Percentiles rank a stretch among this genome's conserved stretches.
Conservation (phyloP, 2,113 vertebrate genomes). For the Acrocephalus kingi region DNA sequence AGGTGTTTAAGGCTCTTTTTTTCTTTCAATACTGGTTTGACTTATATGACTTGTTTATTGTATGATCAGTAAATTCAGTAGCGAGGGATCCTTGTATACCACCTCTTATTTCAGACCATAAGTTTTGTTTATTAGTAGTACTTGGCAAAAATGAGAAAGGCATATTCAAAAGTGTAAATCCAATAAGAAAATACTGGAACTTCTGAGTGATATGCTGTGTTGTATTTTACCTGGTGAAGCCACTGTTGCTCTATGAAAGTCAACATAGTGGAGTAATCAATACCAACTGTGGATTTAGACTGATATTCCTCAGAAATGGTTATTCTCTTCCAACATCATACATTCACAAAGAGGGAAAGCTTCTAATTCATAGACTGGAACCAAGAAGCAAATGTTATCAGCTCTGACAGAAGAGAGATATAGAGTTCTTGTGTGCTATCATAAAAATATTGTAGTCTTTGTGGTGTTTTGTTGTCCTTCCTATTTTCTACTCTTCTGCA, state of each 20-base stretch:
- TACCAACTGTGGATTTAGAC: not conserved
- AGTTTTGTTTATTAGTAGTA: not conserved
- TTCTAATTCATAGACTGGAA: not conserved
- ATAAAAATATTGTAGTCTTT: not conserved
- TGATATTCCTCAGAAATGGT: not conserved
- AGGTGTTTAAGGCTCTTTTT: not conserved
- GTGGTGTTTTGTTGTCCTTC: not conserved
- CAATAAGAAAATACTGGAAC: not conserved
- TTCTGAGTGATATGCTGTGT: not conserved
- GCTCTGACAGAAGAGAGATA: not conserved
- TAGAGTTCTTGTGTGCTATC: rapidly evolving
- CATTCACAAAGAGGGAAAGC: not conserved
- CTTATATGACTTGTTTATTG: not conserved
- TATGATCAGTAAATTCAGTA: not conserved
- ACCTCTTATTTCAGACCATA: not conserved
- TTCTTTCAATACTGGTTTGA: not conserved
- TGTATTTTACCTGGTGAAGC: not conserved
- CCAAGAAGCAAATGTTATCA: not conserved
- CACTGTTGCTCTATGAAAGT: not conserved
- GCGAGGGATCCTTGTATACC: rapidly evolving
- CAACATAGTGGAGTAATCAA: not conserved
- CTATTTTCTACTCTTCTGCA: not conserved
- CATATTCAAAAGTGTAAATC: not conserved
- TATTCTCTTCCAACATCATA: not conserved
- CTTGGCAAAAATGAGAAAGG: not conserved